Evolutionary conservation across 2,797 vertebrate species (phyloP).

Genomic region (Mionectes olivaceus): DNA sequence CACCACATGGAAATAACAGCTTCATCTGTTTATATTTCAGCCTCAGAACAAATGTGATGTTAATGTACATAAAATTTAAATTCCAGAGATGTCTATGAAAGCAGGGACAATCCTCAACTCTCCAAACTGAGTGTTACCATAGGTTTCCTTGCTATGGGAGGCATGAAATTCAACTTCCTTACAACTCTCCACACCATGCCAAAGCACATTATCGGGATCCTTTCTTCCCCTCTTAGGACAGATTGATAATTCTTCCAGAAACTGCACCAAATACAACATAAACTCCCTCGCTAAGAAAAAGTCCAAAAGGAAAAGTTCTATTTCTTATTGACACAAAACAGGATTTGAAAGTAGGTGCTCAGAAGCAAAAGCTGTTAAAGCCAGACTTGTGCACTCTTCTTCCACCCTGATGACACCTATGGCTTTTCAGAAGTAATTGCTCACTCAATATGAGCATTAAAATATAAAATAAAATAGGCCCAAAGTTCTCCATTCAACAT

Average conservation of each 20-base stretch:
- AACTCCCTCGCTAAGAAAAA: background rate
- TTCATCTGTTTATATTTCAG: background rate
- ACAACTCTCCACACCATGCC: background rate
- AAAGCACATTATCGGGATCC: conserved; percentile 14
- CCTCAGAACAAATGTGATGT: background rate
- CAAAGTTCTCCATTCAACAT: background rate
- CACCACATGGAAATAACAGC: background rate
- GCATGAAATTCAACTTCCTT: background rate
- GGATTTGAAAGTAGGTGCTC: background rate
- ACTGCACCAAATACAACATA: background rate
- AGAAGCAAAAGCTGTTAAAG: background rate
- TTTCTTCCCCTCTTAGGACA: background rate
- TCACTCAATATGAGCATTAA: background rate
- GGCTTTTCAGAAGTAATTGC: background rate
- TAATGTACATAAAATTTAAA: conserved; percentile 5
- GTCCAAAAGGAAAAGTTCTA: background rate
- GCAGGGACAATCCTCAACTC: background rate
- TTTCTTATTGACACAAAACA: background rate
- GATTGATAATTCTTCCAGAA: conserved; percentile 15
- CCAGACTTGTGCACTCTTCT: background rate
- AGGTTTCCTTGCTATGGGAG: background rate
- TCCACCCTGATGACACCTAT: background rate
- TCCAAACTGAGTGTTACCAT: background rate
- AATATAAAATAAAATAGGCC: conserved; percentile 48
- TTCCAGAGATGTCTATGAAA: background rate